Conservation (phyloP, 1,140 invertebrate species). For the Mycetomoellerius zeteki region DNA sequence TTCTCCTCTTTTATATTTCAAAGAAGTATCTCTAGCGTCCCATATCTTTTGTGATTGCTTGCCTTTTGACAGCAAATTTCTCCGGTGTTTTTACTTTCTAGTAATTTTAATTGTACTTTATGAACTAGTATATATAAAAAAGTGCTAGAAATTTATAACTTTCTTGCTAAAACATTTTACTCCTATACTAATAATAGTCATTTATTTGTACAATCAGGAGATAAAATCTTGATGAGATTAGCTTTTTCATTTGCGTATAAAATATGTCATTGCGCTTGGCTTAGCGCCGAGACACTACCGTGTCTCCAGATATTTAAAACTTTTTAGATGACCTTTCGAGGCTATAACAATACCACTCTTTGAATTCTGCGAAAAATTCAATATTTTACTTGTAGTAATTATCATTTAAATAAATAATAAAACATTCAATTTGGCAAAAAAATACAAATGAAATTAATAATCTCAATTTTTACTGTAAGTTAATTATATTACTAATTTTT, state of each 20-base stretch:
- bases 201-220: background rate
- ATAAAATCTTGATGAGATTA: background rate
- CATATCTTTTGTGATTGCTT: background rate
- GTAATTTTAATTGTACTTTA: background rate
- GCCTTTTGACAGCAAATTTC: background rate
- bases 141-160: background rate
- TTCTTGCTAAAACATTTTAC: background rate
- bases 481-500: conserved; percentile 4
- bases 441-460: background rate
- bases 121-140: background rate
- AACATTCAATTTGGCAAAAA: background rate
- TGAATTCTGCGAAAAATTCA: background rate
- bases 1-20: conserved; percentile 29
- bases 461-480: background rate
- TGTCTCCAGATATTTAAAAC: background rate
- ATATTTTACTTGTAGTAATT: background rate
- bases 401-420: background rate
- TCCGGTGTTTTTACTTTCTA: background rate
- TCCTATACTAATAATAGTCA: background rate
- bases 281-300: too few relatives aligned
- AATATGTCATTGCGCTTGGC: too few relatives aligned
- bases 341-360: background rate
- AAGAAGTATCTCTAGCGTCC: background rate
- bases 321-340: background rate
- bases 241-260: background rate